Evolutionary conservation across 2,888 invertebrate species (phyloP), one percentile per base, ranked within the genome.

Genomic region (Oegoconia quadripuncta): DNA sequence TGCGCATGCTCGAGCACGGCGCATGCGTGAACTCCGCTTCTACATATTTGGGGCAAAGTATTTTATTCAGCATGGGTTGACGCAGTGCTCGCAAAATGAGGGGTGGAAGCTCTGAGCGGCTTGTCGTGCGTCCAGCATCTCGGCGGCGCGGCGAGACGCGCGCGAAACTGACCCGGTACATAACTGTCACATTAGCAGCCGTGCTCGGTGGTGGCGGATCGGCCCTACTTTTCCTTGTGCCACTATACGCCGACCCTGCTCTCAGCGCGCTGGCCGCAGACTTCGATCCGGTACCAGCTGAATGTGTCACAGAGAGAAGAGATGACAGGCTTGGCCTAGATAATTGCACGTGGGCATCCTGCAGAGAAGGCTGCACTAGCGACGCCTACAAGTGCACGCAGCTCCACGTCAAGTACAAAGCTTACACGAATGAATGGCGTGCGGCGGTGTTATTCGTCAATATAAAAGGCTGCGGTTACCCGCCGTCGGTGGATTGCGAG

Each of bases 401-500:
- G 58, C 86, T 92, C 23, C 91, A 91, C 67, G 92, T 92, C 8
- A 89, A 89, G 33, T 91, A 91, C 55, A 89, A 89, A 56, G 64
- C 88, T 35, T 66, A 88, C 33, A 50, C 69, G 11, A 80, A 75
- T 37, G 82, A 88, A 47, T 87, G 89, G 78, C 82, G 89, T 17
- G 90, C 90, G 33, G 92, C 91, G 3, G 89, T 91, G 27, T 80
- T 95, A 32, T 89, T 93, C 66, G 93, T 94, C 36, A 95, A 95
- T 76, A 93, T 94, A 64, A 95, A 94, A 68, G 95, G 95, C 39
- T 95, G 95, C 74, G 95, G 95, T 6, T 95, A 94, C 69, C 95
- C 95, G 9, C 95, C 95, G 25, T 81, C 87, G 32, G 93, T 95
- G 41, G 90, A 92, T 59, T 95, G 95, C 76, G 89, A 90, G 51